Conservation (phyloP, 2,113 vertebrate genomes). For the Lonchura striata region DNA sequence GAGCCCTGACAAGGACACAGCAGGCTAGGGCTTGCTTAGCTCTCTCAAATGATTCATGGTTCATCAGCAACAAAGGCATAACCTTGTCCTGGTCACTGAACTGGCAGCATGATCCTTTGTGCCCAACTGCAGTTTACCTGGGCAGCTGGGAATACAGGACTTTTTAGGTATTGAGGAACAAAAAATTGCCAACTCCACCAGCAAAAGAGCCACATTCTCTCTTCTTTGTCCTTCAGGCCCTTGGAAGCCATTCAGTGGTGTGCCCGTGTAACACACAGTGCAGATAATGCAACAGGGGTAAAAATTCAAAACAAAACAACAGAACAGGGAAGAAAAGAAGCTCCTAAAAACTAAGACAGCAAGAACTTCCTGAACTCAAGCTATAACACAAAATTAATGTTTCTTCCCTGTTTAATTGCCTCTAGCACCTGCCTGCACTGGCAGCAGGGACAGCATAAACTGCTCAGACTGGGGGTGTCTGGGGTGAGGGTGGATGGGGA, state of each 20-base stretch:
- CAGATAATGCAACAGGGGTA: neutral
- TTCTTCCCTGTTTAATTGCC: neutral
- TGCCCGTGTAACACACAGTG: fast-evolving
- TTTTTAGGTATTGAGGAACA: neutral
- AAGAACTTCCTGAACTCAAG: neutral
- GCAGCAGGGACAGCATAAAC: neutral
- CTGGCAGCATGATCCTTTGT: neutral
- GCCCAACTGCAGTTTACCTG: neutral
- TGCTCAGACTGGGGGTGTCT: neutral
- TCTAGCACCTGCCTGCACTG: neutral
- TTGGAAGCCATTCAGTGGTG: fast-evolving
- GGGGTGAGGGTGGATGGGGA: neutral
- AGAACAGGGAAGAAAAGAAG: neutral
- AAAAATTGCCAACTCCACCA: neutral
- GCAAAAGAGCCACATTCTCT: fast-evolving
- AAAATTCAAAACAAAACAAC: neutral
- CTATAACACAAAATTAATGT: fast-evolving
- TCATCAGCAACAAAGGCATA: neutral
- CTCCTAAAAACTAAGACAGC: neutral
- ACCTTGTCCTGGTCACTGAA: neutral
- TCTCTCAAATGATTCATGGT: neutral
- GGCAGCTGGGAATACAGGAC: neutral
- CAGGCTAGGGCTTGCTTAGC: neutral
- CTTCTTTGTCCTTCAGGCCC: neutral
- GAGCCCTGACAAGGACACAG: neutral